phyloP scores from a whole-genome alignment of 2,113 vertebrate genomes.

The Collichthys lucidus region DNA sequence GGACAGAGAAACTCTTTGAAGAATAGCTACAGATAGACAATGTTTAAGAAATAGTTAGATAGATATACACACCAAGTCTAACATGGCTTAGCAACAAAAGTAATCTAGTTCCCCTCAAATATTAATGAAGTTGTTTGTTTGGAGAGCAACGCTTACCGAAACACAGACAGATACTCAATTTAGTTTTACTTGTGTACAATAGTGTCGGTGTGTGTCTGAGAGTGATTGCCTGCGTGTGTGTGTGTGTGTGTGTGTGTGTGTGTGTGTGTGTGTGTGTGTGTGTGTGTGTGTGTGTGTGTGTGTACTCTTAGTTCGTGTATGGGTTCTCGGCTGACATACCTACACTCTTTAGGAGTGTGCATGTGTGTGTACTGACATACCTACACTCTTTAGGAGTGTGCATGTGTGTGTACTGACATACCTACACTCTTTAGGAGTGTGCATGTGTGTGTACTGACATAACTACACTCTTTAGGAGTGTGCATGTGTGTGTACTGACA shows the following conservation, averaged over 20 bases:
- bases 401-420: too few relatives aligned
- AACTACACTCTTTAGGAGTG: too few relatives aligned
- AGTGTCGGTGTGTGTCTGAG: slow-evolving; percentile 3
- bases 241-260: slow-evolving; percentile 15
- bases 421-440: too few relatives aligned
- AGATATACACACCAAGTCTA: background rate
- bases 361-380: too few relatives aligned
- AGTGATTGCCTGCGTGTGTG: background rate
- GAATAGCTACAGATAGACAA: background rate
- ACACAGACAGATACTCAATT: slow-evolving; percentile 43
- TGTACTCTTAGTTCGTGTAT: background rate
- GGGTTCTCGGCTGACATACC: background rate
- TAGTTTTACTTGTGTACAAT: slow-evolving; percentile 22
- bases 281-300: too few relatives aligned
- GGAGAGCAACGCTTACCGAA: slow-evolving; percentile 22
- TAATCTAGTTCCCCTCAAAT: slow-evolving; percentile 48
- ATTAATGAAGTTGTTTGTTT: slow-evolving; percentile 55
- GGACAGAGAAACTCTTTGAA: background rate
- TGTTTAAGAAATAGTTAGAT: background rate
- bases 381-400: too few relatives aligned
- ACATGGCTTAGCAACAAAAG: background rate
- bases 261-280: too few relatives aligned
- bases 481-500: too few relatives aligned
- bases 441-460: too few relatives aligned
- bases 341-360: too few relatives aligned